phyloP scores from a whole-genome alignment of 1,140 invertebrate genomes.

The Saccostrea cuccullata region DNA sequence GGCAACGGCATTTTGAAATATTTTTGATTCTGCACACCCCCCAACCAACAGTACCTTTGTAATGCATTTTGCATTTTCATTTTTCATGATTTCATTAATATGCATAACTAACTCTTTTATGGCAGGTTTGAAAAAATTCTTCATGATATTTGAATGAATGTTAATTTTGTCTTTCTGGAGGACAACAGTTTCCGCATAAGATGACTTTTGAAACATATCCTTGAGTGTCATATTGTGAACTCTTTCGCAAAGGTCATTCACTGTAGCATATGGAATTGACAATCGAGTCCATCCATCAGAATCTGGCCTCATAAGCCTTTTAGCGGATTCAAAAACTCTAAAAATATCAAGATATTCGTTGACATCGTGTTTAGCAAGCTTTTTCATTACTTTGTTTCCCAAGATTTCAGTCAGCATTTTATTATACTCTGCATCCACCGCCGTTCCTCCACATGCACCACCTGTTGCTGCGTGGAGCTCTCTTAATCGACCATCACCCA shows the following conservation, averaged over 20 bases:
- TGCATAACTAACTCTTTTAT: constrained; percentile 46
- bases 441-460: constrained; percentile 59
- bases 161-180: constrained; percentile 8
- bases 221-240: neutral
- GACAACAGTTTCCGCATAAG: neutral
- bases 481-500: constrained; percentile 41
- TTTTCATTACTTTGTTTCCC: constrained; percentile 44
- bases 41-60: constrained; percentile 56
- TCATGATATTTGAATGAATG: constrained; percentile 25
- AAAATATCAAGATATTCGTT: constrained; percentile 51
- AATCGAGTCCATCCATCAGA: neutral
- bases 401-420: constrained; percentile 48
- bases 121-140: constrained; percentile 20
- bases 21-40: constrained; percentile 57
- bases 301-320: constrained; percentile 36
- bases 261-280: neutral
- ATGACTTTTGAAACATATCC: neutral
- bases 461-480: constrained; percentile 57
- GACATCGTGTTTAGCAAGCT: constrained; percentile 16
- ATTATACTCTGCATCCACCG: constrained; percentile 52
- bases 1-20: constrained; percentile 51
- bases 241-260: neutral
- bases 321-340: constrained; percentile 54
- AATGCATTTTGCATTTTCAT: constrained; percentile 25
- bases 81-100: constrained; percentile 50